Evolutionary conservation across 2,888 invertebrate species (phyloP), one percentile per base, ranked within the genome.

Genomic region (Drosophila eohydei): DNA sequence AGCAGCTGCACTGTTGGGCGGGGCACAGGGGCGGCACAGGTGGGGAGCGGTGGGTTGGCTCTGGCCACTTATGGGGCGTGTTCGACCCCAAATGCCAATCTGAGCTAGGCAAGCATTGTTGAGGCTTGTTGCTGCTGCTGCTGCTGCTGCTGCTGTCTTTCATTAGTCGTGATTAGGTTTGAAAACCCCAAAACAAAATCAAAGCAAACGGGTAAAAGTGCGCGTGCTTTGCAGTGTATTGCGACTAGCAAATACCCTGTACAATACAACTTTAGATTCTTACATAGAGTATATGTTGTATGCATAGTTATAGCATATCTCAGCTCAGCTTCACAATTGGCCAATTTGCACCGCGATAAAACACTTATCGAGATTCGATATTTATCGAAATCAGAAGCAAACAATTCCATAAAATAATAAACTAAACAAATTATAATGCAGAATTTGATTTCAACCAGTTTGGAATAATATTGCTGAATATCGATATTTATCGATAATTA

Each of bases 121-220:
- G 46, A 4, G 28, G 11, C 11, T 12, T 44, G 44, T 7, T 44
- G 28, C 8, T 30, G 46, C 1, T 46, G 51, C 21, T 46, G 40
- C 44, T 48, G 40, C 32, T 66, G 56, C 50, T 59, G 63, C 56
- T 74, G 70, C 74, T 74, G 83, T 71, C 78, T 80, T 84, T 80
- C 80, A 83, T 83, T 83, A 84, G 75, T 75, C 83, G 83, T 83
- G 84, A 83, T 81, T 83, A 83, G 81, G 86, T 86, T 77, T 52
- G 40, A 80, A 71, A 86, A 9, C 38, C 36, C 32, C 32, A 41
- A 67, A 43, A 48, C 48, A 34, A 11, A 63, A 44, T 54, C 34
- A 52, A 30, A 63, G 38, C 38, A 26, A 43, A 34, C 40, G 28
- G 54, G 16, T 8, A 46, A 46, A 34, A 28, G 0, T 26, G 16